These are phyloP conservation scores for Ictalurus punctatus DNA, from an alignment of 2,113 vertebrate species.

Conservation along the genomic window DNA sequence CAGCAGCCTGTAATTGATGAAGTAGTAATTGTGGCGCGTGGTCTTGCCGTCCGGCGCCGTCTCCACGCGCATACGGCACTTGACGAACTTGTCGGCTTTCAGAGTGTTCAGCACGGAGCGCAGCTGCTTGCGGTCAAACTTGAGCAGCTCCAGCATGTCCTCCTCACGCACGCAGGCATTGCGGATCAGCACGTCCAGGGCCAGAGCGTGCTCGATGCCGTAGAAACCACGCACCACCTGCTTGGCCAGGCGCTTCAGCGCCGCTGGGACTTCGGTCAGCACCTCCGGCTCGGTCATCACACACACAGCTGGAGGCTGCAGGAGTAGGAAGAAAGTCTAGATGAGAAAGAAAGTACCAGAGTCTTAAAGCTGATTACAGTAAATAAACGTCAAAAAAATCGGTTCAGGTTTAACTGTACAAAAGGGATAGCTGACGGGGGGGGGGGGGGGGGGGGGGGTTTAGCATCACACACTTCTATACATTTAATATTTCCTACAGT, in stretches of 20 bases:
- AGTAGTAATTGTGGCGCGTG: conserved; percentile 97
- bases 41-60: conserved; percentile 93
- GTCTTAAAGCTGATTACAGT: not conserved
- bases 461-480: not conserved
- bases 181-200: conserved; percentile 95
- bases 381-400: not conserved
- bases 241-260: conserved; percentile 93
- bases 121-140: conserved; percentile 96
- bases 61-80: conserved; percentile 96
- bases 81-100: conserved; percentile 97
- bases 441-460: too few species aligned
- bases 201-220: conserved; percentile 91
- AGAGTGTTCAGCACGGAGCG: conserved; percentile 94
- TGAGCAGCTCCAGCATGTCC: conserved; percentile 97
- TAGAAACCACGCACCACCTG: conserved; percentile 97
- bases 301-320: not conserved
- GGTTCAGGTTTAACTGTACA: not conserved
- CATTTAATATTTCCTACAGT: not conserved
- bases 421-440: not conserved
- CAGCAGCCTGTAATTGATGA: conserved; percentile 94
- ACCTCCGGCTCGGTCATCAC: conserved; percentile 91
- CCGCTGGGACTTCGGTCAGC: conserved; percentile 90
- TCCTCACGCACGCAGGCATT: conserved; percentile 96
- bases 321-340: not conserved
- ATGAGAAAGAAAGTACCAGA: not conserved